Evolutionary conservation across 2,888 invertebrate genomes (phyloP), one percentile per base, ranked within the genome.

Genomic region (Xestia sexstrigata): DNA sequence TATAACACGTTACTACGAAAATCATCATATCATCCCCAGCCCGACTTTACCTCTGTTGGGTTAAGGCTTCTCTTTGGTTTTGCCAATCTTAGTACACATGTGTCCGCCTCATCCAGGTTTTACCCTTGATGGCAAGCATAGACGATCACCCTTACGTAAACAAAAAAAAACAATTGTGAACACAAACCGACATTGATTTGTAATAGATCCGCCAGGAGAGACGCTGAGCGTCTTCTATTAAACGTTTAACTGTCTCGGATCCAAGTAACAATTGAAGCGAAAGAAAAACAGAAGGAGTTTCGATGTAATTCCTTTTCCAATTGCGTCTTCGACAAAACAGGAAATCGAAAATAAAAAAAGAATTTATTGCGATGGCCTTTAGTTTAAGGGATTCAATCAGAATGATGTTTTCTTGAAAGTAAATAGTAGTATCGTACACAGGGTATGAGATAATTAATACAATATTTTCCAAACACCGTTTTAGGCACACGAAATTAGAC

Each of bases 281-380:
- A 73, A 81, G 52, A 69, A 81, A 74, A 81, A 74, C 73, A 81
- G 55, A 70, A 72, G 70, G 35, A 83, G 42, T 65, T 71, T 26
- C 58, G 23, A 65, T 71, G 77, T 76, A 80, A 83, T 85, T 83
- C 47, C 70, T 42, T 85, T 83, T 82, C 65, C 70, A 72, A 76
- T 83, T 72, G 45, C 58, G 69, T 39, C 69, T 84, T 81, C 55
- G 68, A 70, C 62, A 63, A 73, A 84, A 69, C 58, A 84, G 66
- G 42, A 76, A 72, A 72, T 55, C 20, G 69, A 63, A 72, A 81
- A 52, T 69, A 67, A 84, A 70, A 70, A 74, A 67, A 60, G 35
- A 58, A 47, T 66, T 70, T 72, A 66, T 49, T 65, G 70, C 30
- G 60, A 79, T 58, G 20, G 47, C n/a, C 9, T 45, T 23, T 17